Base-by-base conservation (phyloP, 2,113 vertebrate species). In the Callospermophilus lateralis region DNA sequence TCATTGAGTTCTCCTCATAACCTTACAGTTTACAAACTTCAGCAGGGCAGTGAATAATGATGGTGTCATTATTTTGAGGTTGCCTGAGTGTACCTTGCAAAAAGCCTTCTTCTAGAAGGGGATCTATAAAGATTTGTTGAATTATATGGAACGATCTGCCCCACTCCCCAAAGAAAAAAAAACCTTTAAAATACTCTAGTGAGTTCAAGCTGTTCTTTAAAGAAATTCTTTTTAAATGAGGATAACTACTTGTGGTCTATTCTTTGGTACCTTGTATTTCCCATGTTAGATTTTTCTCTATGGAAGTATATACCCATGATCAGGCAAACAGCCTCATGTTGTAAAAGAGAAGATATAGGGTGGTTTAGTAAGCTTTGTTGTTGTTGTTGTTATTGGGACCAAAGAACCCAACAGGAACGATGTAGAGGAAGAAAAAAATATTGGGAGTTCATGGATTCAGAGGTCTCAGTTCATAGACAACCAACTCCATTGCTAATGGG, bases 161-260 rank as follows among this genome's bases (percentile, higher is more conserved):
- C 6, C 61, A 8, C 61, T 24, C 45, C 45, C 45, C 8, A 45
- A 45, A 45, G 45, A 45, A 51, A 51, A 51, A 51, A 28, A 70
- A 74, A 26, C 6, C 26, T 85, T 84, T 79, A 95, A 55, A 58
- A 7, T 45, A 26, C 28, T 72, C 48, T 55, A 67, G 51, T 95
- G 45, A 88, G 34, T 94, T 85, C 84, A 72, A 92, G 24, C 9
- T 84, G 3, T 7, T 78, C 37, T 72, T 96, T 48, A 74, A 89
- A 70, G 24, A 80, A n/a, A 42, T 58, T 2, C 34, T 76, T 70
- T 70, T 12, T 5, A 89, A 80, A 90, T 81, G 39, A 84, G 5
- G 10, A 34, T 67, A 78, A 72, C 6, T 76, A 76, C 3, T 19
- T 48, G 1, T 78, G 42, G 58, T 55, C 80, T 1, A 68, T 73